phyloP scores from a whole-genome alignment of 2,888 invertebrate species.

The Marasmarcha lunaedactyla region DNA sequence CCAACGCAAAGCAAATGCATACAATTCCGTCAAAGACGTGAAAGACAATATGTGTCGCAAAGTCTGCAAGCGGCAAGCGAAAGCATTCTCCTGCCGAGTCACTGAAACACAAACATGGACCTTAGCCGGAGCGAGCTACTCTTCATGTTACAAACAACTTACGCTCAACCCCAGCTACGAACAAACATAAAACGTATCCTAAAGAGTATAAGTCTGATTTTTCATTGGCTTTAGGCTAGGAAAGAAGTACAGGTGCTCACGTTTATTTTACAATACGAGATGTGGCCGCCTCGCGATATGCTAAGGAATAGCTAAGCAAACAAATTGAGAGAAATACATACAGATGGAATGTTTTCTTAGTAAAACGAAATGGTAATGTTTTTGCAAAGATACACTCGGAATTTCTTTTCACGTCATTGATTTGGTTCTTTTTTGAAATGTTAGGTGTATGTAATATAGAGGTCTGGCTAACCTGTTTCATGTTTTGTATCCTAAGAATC shows the following conservation, averaged over 20 bases:
- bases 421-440: too few species aligned
- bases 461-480: too few species aligned
- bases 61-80: constrained; percentile 50
- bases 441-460: too few species aligned
- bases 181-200: constrained; percentile 11
- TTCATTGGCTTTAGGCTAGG: not conserved
- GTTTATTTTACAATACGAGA: constrained; percentile 46
- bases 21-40: constrained; percentile 43
- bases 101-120: constrained; percentile 53
- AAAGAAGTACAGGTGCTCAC: constrained; percentile 42
- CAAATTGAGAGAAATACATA: constrained; percentile 49
- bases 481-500: too few species aligned
- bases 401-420: too few species aligned
- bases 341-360: constrained; percentile 11
- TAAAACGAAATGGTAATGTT: too few species aligned
- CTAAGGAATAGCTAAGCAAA: constrained; percentile 60
- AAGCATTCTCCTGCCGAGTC: constrained; percentile 54
- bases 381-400: too few species aligned
- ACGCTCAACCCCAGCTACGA: not conserved
- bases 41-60: constrained; percentile 54
- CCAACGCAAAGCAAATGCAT: constrained; percentile 25
- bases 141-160: constrained; percentile 15
- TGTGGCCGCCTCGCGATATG: constrained; percentile 56
- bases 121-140: constrained; percentile 42
- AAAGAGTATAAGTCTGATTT: constrained; percentile 10